Conservation (phyloP, 2,113 vertebrate genomes). For the Mirza zaza region DNA sequence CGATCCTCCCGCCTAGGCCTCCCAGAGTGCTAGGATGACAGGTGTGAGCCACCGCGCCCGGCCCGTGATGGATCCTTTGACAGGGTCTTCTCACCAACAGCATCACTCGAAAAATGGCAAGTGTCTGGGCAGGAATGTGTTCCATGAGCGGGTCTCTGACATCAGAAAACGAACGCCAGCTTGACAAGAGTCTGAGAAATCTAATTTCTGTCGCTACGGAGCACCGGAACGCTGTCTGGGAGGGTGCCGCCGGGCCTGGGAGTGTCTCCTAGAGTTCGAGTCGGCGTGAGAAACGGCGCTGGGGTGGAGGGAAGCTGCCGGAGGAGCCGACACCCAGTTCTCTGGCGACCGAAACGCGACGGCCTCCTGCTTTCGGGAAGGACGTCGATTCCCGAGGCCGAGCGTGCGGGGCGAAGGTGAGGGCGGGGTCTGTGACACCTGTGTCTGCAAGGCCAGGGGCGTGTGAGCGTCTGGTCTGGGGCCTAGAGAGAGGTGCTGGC, state of each 20-base stretch:
- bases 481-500: neutral
- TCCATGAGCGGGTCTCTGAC: conserved; percentile 66
- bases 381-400: accelerated
- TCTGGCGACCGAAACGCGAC: neutral
- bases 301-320: conserved; percentile 65
- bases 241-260: conserved; percentile 64
- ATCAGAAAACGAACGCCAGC: conserved; percentile 35
- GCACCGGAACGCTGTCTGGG: conserved; percentile 25
- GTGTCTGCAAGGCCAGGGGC: neutral
- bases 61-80: conserved; percentile 6
- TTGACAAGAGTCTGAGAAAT: conserved; percentile 54
- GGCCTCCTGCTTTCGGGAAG: conserved; percentile 59
- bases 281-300: conserved; percentile 61
- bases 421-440: neutral
- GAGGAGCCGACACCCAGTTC: conserved; percentile 65
- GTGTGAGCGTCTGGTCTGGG: neutral
- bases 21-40: too few species aligned
- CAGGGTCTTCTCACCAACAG: conserved; percentile 2
- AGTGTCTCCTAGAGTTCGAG: conserved; percentile 52
- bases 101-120: conserved; percentile 5
- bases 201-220: conserved; percentile 52
- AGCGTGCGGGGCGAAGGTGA: neutral
- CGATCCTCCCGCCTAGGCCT: too few species aligned
- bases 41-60: too few species aligned
- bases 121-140: conserved; percentile 64